These are phyloP conservation scores for Diplogasteroides magnus DNA, from an alignment of 1,140 invertebrate species.

Conservation along the genomic window DNA sequence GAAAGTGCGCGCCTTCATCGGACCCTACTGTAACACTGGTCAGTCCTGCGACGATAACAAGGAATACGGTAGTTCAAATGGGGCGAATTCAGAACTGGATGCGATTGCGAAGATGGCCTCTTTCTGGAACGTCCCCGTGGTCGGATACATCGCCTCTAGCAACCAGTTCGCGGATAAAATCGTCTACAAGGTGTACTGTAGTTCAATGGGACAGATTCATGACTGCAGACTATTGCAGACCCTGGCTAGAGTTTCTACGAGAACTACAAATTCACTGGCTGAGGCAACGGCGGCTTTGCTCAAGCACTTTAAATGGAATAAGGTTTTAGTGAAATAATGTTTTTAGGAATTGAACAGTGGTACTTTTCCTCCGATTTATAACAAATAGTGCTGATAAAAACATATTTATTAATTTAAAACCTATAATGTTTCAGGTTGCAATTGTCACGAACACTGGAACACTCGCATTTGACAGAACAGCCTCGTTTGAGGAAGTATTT, in stretches of 20 bases:
- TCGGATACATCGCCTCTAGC: constrained; percentile 48
- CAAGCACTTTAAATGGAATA: constrained; percentile 41
- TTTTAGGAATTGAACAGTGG: too few relatives aligned
- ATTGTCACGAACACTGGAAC: constrained; percentile 51
- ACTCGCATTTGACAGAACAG: constrained; percentile 43
- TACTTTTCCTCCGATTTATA: too few relatives aligned
- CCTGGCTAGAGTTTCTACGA: constrained; percentile 39
- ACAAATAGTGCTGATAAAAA: too few relatives aligned
- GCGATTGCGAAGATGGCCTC: constrained; percentile 45
- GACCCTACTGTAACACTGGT: constrained; percentile 47
- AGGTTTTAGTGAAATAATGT: too few relatives aligned
- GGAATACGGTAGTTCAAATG: too few relatives aligned
- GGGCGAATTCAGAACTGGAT: constrained; percentile 39
- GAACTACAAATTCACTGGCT: constrained; percentile 45
- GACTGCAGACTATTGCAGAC: constrained; percentile 13
- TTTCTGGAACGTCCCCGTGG: constrained; percentile 46
- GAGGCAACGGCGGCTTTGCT: constrained; percentile 36
- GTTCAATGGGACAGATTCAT: neutral
- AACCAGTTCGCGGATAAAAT: constrained; percentile 43
- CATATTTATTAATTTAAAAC: too few relatives aligned
- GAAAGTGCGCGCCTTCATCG: constrained; percentile 51
- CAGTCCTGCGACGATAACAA: too few relatives aligned
- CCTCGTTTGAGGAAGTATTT: constrained; percentile 50
- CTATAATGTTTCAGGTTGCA: constrained; percentile 42
- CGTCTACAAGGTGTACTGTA: constrained; percentile 36